phyloP scores from a whole-genome alignment of 2,888 invertebrate species.

The Tromatobia lineatoria region DNA sequence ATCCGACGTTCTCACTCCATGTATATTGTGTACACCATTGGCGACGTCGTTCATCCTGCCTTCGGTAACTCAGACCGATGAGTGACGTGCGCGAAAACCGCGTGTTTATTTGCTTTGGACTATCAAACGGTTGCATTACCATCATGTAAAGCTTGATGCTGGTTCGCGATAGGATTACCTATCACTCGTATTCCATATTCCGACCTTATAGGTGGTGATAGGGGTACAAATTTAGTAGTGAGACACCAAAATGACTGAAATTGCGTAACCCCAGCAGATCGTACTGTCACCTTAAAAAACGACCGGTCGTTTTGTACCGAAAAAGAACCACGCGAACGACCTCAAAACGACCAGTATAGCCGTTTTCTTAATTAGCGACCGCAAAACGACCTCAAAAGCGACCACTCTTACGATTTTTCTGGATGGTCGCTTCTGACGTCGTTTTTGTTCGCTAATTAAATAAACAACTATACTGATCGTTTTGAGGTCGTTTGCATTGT shows the following conservation, averaged over 20 bases:
- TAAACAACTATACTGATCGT: too few species aligned
- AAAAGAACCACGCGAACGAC: too few species aligned
- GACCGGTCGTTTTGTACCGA: too few species aligned
- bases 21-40: constrained; percentile 19
- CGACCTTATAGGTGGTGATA: not conserved
- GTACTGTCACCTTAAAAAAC: too few species aligned
- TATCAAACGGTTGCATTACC: constrained; percentile 70
- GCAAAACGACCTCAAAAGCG: too few species aligned
- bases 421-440: too few species aligned
- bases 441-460: too few species aligned
- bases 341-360: too few species aligned
- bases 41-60: constrained; percentile 36
- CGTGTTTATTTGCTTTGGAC: constrained; percentile 66
- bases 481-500: too few species aligned
- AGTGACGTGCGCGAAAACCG: constrained; percentile 37
- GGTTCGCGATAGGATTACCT: constrained; percentile 62
- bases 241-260: not conserved
- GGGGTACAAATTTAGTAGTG: not conserved
- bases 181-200: constrained; percentile 24
- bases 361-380: too few species aligned
- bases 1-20: constrained; percentile 28
- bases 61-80: constrained; percentile 29
- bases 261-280: too few species aligned
- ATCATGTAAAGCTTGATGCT: constrained; percentile 50
- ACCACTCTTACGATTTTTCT: too few species aligned